Conservation (phyloP, 2,113 vertebrate species). For the Accipiter virgatus region DNA sequence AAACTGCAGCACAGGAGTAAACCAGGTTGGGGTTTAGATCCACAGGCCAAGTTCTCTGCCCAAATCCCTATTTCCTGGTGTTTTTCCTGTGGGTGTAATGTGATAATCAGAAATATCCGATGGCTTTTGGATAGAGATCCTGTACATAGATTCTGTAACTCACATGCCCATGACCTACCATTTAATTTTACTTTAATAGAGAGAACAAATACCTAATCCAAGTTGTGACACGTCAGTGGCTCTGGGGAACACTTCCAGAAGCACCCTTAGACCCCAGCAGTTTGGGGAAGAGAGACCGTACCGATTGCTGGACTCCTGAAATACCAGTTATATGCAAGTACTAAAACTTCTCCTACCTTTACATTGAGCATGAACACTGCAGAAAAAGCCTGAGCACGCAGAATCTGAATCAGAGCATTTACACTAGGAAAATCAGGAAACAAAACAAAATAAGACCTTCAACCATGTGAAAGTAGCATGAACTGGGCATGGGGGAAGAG, state of each 20-base stretch:
- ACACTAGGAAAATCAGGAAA: not conserved
- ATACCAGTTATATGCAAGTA: fast-evolving
- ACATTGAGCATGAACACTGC: not conserved
- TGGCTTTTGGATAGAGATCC: not conserved
- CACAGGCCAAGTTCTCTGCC: not conserved
- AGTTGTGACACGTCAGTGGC: not conserved
- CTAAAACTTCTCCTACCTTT: not conserved
- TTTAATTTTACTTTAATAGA: not conserved
- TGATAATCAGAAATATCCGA: not conserved
- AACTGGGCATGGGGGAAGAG: not conserved
- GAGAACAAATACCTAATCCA: not conserved
- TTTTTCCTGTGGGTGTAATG: not conserved
- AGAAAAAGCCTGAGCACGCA: not conserved
- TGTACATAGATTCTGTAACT: not conserved
- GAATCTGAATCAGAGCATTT: not conserved
- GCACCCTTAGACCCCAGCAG: not conserved
- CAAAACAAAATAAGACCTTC: not conserved
- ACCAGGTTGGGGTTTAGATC: not conserved
- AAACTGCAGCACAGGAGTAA: not conserved
- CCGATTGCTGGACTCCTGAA: not conserved
- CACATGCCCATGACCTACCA: not conserved
- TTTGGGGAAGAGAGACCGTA: not conserved
- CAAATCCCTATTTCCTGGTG: not conserved
- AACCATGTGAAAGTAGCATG: not conserved
- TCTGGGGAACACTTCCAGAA: not conserved